phyloP scores from a whole-genome alignment of 2,888 invertebrate genomes.

The Hemicrepidius hirtus region DNA sequence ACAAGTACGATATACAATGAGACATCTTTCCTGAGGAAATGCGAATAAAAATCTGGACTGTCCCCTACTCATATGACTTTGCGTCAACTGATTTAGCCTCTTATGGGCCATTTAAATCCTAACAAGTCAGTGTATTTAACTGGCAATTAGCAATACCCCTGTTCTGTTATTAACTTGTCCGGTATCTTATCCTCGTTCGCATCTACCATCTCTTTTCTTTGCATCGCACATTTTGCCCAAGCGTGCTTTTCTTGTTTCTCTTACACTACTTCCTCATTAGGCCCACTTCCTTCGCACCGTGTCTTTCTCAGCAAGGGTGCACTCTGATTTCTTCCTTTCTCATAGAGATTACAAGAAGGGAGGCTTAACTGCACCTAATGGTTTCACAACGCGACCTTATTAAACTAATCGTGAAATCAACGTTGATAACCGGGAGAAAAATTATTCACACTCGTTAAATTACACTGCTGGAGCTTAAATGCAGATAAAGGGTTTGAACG shows the following conservation, averaged over 20 bases:
- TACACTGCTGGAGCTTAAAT: no score
- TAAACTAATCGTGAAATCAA: constrained; percentile 26
- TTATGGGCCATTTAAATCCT: constrained; percentile 60
- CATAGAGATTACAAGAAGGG: constrained; percentile 53
- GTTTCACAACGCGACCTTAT: constrained; percentile 25
- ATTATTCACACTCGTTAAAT: not conserved
- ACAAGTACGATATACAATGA: constrained; percentile 4
- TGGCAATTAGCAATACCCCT: constrained; percentile 63
- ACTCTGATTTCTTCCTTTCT: constrained; percentile 66
- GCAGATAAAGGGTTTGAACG: not conserved
- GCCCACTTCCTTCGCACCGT: constrained; percentile 66
- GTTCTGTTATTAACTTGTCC: constrained; percentile 62
- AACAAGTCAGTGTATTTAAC: constrained; percentile 61
- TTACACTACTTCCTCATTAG: constrained; percentile 68
- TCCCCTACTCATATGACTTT: constrained; percentile 54
- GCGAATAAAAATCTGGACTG: constrained; percentile 49
- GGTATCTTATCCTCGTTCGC: constrained; percentile 58
- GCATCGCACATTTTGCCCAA: constrained; percentile 34
- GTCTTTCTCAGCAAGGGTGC: constrained; percentile 69
- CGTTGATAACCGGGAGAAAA: constrained; percentile 1
- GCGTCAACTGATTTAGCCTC: constrained; percentile 57
- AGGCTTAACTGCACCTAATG: constrained; percentile 11
- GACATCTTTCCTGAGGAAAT: constrained; percentile 48
- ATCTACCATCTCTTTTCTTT: constrained; percentile 31
- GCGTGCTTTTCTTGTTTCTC: constrained; percentile 38